Evolutionary conservation across 2,797 vertebrate species (phyloP), one percentile per base, ranked within the genome.

Genomic region (Bradypus variegatus): DNA sequence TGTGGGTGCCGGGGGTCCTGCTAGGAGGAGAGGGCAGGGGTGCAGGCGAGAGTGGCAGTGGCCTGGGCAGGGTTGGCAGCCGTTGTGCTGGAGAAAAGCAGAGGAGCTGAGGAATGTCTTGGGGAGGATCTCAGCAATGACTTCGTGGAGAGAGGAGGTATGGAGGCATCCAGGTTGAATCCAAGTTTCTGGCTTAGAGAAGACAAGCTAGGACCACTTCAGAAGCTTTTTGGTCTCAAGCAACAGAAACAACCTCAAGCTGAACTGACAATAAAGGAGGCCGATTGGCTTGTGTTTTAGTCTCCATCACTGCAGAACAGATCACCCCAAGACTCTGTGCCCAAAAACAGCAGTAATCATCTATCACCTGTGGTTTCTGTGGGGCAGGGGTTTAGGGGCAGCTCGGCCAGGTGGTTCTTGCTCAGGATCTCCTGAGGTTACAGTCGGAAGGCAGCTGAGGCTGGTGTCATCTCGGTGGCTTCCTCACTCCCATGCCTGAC

Each of bases 1-100:
- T 4, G 8, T 38, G 31, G 76, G 11, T 1, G 8, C 11, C 2
- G 36, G 60, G n/a, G 33, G 18, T 4, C 21, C 15, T 21, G 60
- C 41, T 50, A 70, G 19, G 45, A 84, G 81, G 82, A 25, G 23
- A 75, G 48, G 15, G 76, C 3, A 11, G 38, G 3, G 15, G 53
- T 3, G 6, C 13, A 8, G 76, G 16, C 4, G 0, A 0, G n/a
- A 70, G 53, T 1, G 6, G 31, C 8, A 38, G 23, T 31, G 31
- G 58, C 33, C 15, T 60, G 67, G 29, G 7, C 3, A 1, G 50
- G 58, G 36, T 27, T 45, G 33, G 72, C 48, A 10, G 80, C 50
- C 21, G 31, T 9, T 23, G 16, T 45, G 29, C 36, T 1, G 11
- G 33, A 38, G 33, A 41, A 41, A 6, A 7, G 62, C 14, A 4